Percentiles rank a stretch among this genome's conserved stretches.
phyloP scores from a whole-genome alignment of 2,888 invertebrate species.

The Phengaris alcon region DNA sequence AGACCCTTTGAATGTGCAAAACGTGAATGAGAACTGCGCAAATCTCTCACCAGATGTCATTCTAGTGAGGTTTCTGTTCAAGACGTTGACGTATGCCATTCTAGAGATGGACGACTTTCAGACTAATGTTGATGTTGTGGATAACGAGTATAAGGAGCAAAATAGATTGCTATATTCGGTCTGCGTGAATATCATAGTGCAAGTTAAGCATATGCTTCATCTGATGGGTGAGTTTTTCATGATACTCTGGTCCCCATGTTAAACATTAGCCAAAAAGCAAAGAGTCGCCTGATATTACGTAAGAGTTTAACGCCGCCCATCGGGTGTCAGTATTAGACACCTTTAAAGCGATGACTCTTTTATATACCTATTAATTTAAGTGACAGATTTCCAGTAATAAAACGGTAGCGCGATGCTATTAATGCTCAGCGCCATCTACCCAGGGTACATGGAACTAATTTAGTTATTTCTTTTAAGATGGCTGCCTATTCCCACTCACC shows the following conservation, averaged over 20 bases:
- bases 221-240: constrained; percentile 58
- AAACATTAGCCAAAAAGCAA: too few species aligned
- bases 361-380: too few species aligned
- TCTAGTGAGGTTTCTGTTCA: constrained; percentile 83
- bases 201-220: constrained; percentile 74
- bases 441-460: background rate
- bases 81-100: constrained; percentile 79
- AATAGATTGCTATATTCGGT: constrained; percentile 61
- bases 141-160: constrained; percentile 45
- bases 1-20: constrained; percentile 83
- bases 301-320: too few species aligned
- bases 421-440: background rate
- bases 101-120: constrained; percentile 62
- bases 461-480: constrained; percentile 52
- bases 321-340: too few species aligned
- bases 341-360: too few species aligned
- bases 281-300: too few species aligned
- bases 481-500: constrained; percentile 69
- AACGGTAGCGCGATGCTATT: too few species aligned
- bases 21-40: constrained; percentile 78
- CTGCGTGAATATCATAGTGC: constrained; percentile 67
- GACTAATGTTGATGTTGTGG: constrained; percentile 47
- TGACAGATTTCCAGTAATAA: too few species aligned
- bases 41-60: constrained; percentile 81
- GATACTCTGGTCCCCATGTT: too few species aligned